Conservation (phyloP, 2,113 vertebrate species). For the Danio rerio region DNA sequence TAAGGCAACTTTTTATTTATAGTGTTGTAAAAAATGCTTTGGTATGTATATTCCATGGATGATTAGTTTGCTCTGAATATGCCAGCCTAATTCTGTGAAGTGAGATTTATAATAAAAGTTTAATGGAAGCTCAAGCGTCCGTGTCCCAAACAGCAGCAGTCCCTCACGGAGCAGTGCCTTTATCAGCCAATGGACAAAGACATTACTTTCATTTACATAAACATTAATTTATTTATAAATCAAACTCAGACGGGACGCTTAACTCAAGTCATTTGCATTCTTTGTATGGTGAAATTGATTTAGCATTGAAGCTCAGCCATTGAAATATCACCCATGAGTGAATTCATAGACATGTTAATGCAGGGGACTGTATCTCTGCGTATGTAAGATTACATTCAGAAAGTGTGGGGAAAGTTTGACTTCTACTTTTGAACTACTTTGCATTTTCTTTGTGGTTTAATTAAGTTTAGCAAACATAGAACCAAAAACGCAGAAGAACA, state of each 20-base stretch:
- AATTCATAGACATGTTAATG: constrained; percentile 16
- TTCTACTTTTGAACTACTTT: neutral
- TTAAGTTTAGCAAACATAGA: neutral
- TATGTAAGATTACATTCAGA: constrained; percentile 4
- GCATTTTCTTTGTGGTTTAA: neutral
- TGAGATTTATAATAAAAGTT: neutral
- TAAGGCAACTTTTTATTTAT: neutral
- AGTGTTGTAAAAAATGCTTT: neutral
- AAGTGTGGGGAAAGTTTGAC: neutral
- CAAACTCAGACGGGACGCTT: neutral
- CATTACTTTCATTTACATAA: constrained; percentile 23
- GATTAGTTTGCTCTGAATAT: neutral
- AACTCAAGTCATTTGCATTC: constrained; percentile 1
- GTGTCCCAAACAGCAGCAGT: neutral
- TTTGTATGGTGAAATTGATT: constrained; percentile 12
- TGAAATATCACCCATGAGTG: constrained; percentile 23
- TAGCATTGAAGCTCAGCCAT: constrained; percentile 1
- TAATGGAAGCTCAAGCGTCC: neutral
- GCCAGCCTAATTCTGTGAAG: neutral
- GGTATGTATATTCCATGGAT: neutral
- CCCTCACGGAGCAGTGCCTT: neutral
- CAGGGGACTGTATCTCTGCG: neutral
- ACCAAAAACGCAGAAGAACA: neutral
- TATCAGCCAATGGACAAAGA: constrained; percentile 10
- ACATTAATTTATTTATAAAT: constrained; percentile 28